Percentiles rank a stretch among this genome's conserved stretches.
Conservation (phyloP, 2,113 vertebrate genomes). For the Oceanodroma tethys region DNA sequence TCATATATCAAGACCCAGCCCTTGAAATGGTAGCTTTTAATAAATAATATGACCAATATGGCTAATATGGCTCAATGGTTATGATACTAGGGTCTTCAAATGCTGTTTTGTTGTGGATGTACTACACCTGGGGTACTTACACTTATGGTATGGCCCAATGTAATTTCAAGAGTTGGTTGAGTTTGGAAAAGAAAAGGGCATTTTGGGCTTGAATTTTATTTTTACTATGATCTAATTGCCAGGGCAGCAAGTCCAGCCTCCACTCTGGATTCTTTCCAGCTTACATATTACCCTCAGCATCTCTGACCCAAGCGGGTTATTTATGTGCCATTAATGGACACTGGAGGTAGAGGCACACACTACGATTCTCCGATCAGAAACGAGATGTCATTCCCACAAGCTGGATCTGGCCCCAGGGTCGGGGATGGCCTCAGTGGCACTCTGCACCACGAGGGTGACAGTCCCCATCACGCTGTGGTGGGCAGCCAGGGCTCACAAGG, state of each 20-base stretch:
- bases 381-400: accelerated
- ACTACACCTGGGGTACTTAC: neutral
- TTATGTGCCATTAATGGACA: neutral
- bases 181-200: neutral
- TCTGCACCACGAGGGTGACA: accelerated
- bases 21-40: neutral
- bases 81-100: neutral
- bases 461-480: neutral
- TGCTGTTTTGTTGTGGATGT: neutral
- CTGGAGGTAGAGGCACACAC: neutral
- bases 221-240: neutral
- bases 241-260: neutral
- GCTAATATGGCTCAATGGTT: neutral
- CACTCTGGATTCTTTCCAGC: neutral
- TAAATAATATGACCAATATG: neutral
- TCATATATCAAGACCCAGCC: neutral
- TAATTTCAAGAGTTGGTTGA: neutral
- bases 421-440: neutral
- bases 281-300: neutral
- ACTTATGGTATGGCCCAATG: accelerated
- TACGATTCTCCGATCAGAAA: neutral
- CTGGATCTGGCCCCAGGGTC: neutral
- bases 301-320: neutral
- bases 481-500: neutral
- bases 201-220: neutral